Evolutionary conservation across 2,888 invertebrate species (phyloP), one percentile per base, ranked within the genome.

Genomic region (Entomobrya proxima): DNA sequence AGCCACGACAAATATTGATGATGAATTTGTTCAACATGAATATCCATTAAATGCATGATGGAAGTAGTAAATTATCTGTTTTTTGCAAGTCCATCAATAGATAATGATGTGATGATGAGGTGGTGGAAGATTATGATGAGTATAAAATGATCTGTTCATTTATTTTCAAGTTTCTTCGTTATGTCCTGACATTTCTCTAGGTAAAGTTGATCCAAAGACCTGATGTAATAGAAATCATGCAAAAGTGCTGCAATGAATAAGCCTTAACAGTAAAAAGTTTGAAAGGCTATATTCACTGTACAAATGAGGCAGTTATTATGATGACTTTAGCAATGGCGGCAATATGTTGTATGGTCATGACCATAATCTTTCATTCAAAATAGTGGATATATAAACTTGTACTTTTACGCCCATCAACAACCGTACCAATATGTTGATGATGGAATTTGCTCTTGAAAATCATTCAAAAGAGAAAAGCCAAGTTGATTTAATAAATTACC

Each of bases 81-180:
- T 80, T 80, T 84, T 55, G 77, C 85, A 50, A 78, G 85, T 78
- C 77, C 78, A 79, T 77, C 76, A 77, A 81, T 69, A 67, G 67
- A 81, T 85, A 80, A 80, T 76, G 69, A 75, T 76, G 76, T 69
- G 76, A 86, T 67, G 75, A 72, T 74, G 74, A 77, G 64, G n/a
- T n/a, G n/a, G n/a, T n/a, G n/a, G 64, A 84, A 77, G 55, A 55
- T 72, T 44, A 75, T 52, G 75, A 64, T 74, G 83, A 77, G 47
- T 52, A 83, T 50, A 83, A 77, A 83, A 77, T 77, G 83, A 83
- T 83, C 76, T 82, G 75, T 61, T 64, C 64, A n/a, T n/a, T n/a
- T n/a, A n/a, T 52, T 52, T 18, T n/a, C 21, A 2, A 37, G 64
- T 64, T 75, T 32, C 55, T 52, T 52, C 75, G 75, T 80, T 72